These are phyloP conservation scores for Dinocampus coccinellae DNA, from an alignment of 2,888 invertebrate genomes.

Conservation along the genomic window DNA sequence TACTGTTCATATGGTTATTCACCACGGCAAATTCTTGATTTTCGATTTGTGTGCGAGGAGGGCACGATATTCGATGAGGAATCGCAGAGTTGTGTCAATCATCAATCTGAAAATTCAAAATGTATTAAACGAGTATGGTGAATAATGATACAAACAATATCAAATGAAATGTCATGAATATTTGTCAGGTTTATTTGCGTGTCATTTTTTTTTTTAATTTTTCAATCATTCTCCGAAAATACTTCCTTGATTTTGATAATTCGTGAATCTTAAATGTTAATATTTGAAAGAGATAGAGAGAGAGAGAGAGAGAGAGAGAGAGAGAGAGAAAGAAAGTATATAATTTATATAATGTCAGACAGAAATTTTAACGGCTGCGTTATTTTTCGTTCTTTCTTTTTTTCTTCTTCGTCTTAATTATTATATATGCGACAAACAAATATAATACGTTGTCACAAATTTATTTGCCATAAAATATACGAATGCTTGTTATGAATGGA, in stretches of 20 bases:
- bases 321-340: too few relatives aligned
- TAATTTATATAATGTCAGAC: conserved; percentile 12
- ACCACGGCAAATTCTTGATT: conserved; percentile 72
- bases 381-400: conserved; percentile 14
- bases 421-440: background rate
- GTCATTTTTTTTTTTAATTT: background rate
- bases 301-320: too few relatives aligned
- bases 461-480: conserved; percentile 59
- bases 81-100: conserved; percentile 70
- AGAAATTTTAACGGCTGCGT: conserved; percentile 6
- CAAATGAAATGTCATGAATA: background rate
- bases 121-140: conserved; percentile 60
- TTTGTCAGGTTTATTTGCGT: background rate
- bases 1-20: conserved; percentile 75
- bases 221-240: conserved; percentile 32
- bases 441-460: background rate
- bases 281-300: conserved; percentile 18
- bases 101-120: conserved; percentile 57
- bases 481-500: conserved; percentile 46
- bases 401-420: background rate
- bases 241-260: conserved; percentile 63
- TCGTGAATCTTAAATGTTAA: conserved; percentile 60
- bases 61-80: conserved; percentile 73
- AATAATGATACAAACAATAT: conserved; percentile 24
- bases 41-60: conserved; percentile 74